Evolutionary conservation across 1,140 invertebrate genomes (phyloP).

Genomic region (Luehdorfia chinensis): DNA sequence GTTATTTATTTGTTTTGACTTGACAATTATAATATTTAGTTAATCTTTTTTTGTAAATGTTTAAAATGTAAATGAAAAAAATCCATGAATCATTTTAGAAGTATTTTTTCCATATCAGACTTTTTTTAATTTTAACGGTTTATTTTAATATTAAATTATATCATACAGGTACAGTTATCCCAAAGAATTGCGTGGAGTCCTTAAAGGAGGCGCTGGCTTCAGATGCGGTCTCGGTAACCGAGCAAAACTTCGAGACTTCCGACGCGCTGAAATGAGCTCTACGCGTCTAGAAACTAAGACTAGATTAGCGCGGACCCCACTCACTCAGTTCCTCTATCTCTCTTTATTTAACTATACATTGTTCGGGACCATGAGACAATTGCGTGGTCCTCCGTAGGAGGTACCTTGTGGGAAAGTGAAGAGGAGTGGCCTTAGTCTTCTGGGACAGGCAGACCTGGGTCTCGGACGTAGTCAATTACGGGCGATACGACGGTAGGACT

Average conservation of each 20-base stretch:
- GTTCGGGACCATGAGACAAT: constrained; percentile 1
- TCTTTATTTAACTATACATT: constrained; percentile 19
- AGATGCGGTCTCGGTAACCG: constrained; percentile 90
- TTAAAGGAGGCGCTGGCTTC: constrained; percentile 87
- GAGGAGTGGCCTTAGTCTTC: neutral
- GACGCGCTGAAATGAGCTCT: constrained; percentile 37
- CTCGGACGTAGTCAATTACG: constrained; percentile 30
- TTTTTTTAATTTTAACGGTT: too few species aligned
- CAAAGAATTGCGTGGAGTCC: constrained; percentile 90
- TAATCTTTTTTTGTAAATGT: too few species aligned
- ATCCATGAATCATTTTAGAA: too few species aligned
- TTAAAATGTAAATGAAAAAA: too few species aligned
- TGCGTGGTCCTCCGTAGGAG: constrained; percentile 11
- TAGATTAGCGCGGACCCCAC: constrained; percentile 23
- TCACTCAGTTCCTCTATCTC: constrained; percentile 34
- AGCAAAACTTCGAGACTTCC: constrained; percentile 79
- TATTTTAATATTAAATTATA: too few species aligned
- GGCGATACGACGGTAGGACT: constrained; percentile 27
- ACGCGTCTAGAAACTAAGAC: constrained; percentile 18
- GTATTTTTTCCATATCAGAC: too few species aligned
- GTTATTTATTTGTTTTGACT: too few species aligned
- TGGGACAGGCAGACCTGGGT: constrained; percentile 6
- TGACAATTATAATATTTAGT: too few species aligned
- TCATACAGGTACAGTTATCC: constrained; percentile 88
- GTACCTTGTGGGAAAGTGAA: constrained; percentile 12